Percentiles rank a stretch among this genome's conserved stretches.
These are phyloP conservation scores for Acanthurus lineatus DNA, from an alignment of 2,797 vertebrate species.

Conservation along the genomic window DNA sequence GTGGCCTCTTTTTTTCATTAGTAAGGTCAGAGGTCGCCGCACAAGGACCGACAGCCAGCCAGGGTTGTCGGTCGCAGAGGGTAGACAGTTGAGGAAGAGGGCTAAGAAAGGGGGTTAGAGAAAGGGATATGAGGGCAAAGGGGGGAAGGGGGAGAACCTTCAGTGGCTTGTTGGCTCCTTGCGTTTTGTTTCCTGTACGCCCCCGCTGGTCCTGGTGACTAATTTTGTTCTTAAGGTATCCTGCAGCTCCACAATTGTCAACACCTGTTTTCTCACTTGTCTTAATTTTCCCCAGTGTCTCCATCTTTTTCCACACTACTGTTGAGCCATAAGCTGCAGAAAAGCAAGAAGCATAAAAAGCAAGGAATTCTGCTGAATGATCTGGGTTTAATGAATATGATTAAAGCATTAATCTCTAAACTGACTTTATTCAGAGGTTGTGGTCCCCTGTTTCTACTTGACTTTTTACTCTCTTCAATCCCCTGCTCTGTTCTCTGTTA, in stretches of 20 bases:
- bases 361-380: not conserved
- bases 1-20: slow-evolving; percentile 84
- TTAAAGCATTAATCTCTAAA: not conserved
- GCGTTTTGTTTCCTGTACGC: slow-evolving; percentile 48
- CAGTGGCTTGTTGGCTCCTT: slow-evolving; percentile 37
- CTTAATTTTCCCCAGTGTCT: not conserved
- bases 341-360: not conserved
- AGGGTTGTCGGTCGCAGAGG: slow-evolving; percentile 57
- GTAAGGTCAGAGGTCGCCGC: slow-evolving; percentile 79
- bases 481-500: slow-evolving; percentile 45
- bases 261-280: not conserved
- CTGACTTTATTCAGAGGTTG: not conserved
- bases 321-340: not conserved
- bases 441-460: not conserved
- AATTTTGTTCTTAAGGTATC: slow-evolving; percentile 12
- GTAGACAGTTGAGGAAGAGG: slow-evolving; percentile 64
- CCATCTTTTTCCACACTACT: not conserved
- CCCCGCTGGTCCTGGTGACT: slow-evolving; percentile 31
- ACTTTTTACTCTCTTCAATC: slow-evolving; percentile 18
- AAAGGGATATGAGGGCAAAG: slow-evolving; percentile 29
- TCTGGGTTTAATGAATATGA: not conserved
- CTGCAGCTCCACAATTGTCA: not conserved
- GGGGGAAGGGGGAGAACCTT: slow-evolving; percentile 62
- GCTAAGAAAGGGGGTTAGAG: slow-evolving; percentile 41
- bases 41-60: slow-evolving; percentile 1